Conservation (phyloP, 53 echinoderm and acorn worm genomes). For the Crossaster papposus region DNA sequence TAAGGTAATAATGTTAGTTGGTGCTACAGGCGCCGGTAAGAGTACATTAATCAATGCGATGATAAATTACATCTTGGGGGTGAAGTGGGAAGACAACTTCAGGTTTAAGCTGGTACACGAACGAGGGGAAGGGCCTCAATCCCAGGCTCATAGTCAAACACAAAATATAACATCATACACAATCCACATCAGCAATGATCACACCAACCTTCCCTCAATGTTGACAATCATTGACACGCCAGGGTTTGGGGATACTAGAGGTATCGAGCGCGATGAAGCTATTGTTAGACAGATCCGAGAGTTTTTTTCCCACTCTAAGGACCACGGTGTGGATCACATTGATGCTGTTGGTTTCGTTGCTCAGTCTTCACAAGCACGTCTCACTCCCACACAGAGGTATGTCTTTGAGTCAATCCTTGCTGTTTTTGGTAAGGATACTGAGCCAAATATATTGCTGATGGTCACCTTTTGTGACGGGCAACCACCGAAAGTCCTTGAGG, state of each 20-base stretch:
- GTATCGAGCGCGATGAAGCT: no score
- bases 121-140: constrained; percentile 7
- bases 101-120: constrained; percentile 68
- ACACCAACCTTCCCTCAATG: constrained; percentile 42
- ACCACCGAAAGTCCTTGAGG: constrained; percentile 56
- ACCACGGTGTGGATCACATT: constrained; percentile 62
- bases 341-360: constrained; percentile 74
- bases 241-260: constrained; percentile 70
- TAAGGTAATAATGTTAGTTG: constrained; percentile 70
- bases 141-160: constrained; percentile 70
- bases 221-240: constrained; percentile 78
- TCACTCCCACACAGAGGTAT: constrained; percentile 66
- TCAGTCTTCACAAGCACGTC: constrained; percentile 57
- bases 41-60: constrained; percentile 73
- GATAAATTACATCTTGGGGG: constrained; percentile 66
- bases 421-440: constrained; percentile 72
- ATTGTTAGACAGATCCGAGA: constrained; percentile 64
- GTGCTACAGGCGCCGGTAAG: constrained; percentile 81
- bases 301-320: constrained; percentile 47
- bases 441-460: constrained; percentile 62
- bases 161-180: constrained; percentile 64
- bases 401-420: constrained; percentile 66
- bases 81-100: constrained; percentile 66
- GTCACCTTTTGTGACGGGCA: constrained; percentile 68
- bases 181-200: constrained; percentile 41